phyloP scores from a whole-genome alignment of 1,140 invertebrate genomes.

The Drosophila teissieri region DNA sequence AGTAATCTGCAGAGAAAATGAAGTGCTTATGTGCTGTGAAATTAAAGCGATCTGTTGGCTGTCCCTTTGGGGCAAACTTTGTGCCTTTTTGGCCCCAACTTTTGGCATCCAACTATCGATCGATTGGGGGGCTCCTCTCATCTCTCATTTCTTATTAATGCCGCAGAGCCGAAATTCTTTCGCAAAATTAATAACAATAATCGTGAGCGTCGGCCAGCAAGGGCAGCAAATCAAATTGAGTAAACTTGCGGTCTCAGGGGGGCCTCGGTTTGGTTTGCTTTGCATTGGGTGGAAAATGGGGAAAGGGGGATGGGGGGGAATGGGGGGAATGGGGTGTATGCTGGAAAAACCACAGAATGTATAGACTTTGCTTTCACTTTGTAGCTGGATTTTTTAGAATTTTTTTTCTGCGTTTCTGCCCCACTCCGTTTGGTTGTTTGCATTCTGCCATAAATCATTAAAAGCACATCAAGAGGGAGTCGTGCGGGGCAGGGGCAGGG shows the following conservation, averaged over 20 bases:
- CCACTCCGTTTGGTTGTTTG: constrained; percentile 47
- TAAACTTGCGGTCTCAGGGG: constrained; percentile 46
- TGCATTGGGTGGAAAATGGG: neutral
- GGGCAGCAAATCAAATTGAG: constrained; percentile 59
- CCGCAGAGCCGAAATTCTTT: constrained; percentile 58
- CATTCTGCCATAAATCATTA: constrained; percentile 68
- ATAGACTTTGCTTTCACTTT: constrained; percentile 39
- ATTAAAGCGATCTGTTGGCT: neutral
- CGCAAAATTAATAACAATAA: constrained; percentile 73
- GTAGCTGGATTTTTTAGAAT: constrained; percentile 11
- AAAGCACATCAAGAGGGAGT: constrained; percentile 49
- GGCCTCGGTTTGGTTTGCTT: neutral
- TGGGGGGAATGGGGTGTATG: neutral
- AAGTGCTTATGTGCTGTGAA: neutral
- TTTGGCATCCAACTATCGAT: constrained; percentile 23
- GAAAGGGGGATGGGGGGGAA: no score
- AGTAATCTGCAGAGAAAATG: neutral
- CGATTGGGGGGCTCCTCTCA: constrained; percentile 45
- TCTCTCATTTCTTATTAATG: constrained; percentile 70
- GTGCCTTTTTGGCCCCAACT: neutral
- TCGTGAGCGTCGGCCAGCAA: constrained; percentile 27
- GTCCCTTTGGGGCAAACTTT: neutral
- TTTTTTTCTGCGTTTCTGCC: constrained; percentile 22
- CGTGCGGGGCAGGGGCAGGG: neutral
- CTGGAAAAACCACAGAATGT: constrained; percentile 55